Base-by-base conservation (phyloP, 2,888 invertebrate species). In the Chloroclystis v-ata region DNA sequence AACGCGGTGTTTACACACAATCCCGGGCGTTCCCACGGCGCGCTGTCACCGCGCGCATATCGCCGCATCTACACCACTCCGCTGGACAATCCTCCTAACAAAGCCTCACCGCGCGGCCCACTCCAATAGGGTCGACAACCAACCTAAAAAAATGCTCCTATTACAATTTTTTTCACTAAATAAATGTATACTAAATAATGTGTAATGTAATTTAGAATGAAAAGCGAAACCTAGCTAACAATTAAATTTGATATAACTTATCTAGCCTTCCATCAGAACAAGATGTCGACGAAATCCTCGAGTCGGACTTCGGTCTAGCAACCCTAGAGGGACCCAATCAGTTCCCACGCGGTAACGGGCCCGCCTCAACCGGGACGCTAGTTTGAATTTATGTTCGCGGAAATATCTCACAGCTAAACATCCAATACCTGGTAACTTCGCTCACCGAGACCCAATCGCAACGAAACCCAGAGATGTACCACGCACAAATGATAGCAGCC, bases 341-440 rank as follows among this genome's bases (percentile, higher is more conserved):
- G 82, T 85, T 87, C 86, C 86, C 86, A 87, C 86, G 86, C 78
- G 80, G 77, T 87, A 87, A 85, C 86, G 85, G 86, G 82, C 75
- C 73, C 67, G 63, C 72, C 75, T 75, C 76, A 75, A 75, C 74
- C 69, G 70, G 70, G 76, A 81, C 78, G 76, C 78, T 76, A 80
- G 76, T 78, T 78, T 78, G 78, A 77, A 82, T 77, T 79, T 76
- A 80, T 78, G 75, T 75, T 70, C 73, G 67, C 78, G 78, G 74
- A 77, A 74, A 72, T 67, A 70, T 71, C 68, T 69, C 66, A 59
- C 57, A 54, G 55, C 55, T 62, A 67, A 60, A 61, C 61, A 67
- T 77, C 75, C 83, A 83, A 78, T 75, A 64, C 82, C 64, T 60
- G 65, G 65, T 61, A 52, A 53, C 57, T 54, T 54, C 64, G 63